Evolutionary conservation across 2,888 invertebrate genomes (phyloP), one percentile per base, ranked within the genome.

Genomic region (Liopterus haemorrhoidalis): DNA sequence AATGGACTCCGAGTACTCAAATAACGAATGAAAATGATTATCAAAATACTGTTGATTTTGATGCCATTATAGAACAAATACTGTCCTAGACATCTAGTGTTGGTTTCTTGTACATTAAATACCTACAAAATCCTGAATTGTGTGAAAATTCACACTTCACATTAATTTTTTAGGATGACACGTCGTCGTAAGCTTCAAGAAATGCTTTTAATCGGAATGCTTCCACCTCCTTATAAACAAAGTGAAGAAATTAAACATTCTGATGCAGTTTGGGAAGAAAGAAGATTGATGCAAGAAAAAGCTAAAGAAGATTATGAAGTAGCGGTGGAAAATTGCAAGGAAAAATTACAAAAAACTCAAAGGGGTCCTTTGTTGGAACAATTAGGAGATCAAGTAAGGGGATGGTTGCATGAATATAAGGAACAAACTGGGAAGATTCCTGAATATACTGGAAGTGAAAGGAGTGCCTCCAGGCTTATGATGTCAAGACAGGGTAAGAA

Each of bases 361-460:
- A 83, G 81, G 9, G 78, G 78, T 0, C 76, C 78, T 50, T 82
- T 94, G 60, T 83, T 85, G 60, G 94, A 95, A 61, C 85, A 85
- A 54, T 83, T 95, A 57, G 80, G 85, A 51, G 86, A 85, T 59
- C 90, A 94, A 70, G 79, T 95, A 16, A 73, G 93, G 49, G 79
- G 80, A 48, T 94, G 93, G 92, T 81, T 93, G 49, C 78, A 81
- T 52, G 85, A 86, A 54, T 88, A 84, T 61, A 85, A 84, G 65
- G 78, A 83, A 25, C 81, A 83, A 57, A 86, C 87, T 4, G 88
- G 85, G 18, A 85, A 84, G 60, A 82, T 95, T 59, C 95, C 96
- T 0, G 93, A 94, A 54, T 82, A 91, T 57, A 95, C 95, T 0
- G 83, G 89, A 2, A 90, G 86, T 51, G 94, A 95, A 59, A 82